Evolutionary conservation across 2,888 invertebrate species (phyloP), one percentile per base, ranked within the genome.

Genomic region (Bruchidius siliquastri): DNA sequence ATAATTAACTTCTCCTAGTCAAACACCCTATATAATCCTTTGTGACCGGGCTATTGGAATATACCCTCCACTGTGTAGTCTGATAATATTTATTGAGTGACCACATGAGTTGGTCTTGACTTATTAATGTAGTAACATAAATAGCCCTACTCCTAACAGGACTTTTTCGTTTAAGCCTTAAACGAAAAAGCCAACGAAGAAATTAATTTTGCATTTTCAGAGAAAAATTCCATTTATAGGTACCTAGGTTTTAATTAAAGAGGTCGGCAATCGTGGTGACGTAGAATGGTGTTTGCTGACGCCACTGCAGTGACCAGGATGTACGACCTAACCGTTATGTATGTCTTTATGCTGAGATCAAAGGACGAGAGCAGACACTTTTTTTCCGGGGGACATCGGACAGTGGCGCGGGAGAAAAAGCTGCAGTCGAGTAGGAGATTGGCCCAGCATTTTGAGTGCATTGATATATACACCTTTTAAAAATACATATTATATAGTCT

Each of bases 261-360:
- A 49, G 49, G 49, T 13, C 18, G 49, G 49, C 8, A 26, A 26
- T 26, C 26, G 26, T 8, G 26, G 26, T 4, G 8, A 4, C 26
- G 13, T 49, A 49, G 49, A 49, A 13, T 49, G 49, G 49, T 49
- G 49, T 49, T 49, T 49, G 49, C 49, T 13, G 13, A 49, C 49
- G 49, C 18, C 49, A 49, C 49, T 49, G 49, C 49, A 18, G 6
- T 49, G 49, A 49, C 49, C 49, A 49, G 49, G 49, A 49, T 49
- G 49, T 49, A 13, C 49, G 13, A 49, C 49, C 49, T 49, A 49
- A 49, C 49, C 10, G 6, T 49, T 49, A 49, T 49, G 49, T 13
- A 78, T 78, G 76, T 78, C 78, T 78, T 81, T 79, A 79, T 79
- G 77, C 76, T 73, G 75, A 81, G 79, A 80, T 79, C 79, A 79